A percentile compares a stretch with the other conserved stretches of the same genome.
Conservation (phyloP, 2,797 vertebrate species). For the Chiloscyllium punctatum region DNA sequence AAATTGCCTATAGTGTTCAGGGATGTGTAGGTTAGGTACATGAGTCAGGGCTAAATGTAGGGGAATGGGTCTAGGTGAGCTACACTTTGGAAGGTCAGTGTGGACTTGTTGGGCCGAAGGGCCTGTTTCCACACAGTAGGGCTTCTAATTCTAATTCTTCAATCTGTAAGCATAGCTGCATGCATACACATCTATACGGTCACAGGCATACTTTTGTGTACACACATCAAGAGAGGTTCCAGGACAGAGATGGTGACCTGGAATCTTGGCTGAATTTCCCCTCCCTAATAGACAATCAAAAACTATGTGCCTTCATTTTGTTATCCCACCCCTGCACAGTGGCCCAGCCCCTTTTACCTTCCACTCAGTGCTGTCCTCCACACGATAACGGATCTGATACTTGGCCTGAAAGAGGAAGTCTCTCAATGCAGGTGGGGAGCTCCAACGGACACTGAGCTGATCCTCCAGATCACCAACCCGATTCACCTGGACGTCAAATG, state of each 20-base stretch:
- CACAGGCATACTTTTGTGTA: not conserved
- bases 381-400: slow-evolving; percentile 91
- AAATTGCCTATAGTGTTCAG: no score
- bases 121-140: no score
- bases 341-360: slow-evolving; percentile 61
- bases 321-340: not conserved
- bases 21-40: no score
- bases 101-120: no score
- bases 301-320: not conserved
- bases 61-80: no score
- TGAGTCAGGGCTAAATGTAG: no score
- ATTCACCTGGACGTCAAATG: slow-evolving; percentile 77
- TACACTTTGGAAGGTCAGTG: no score
- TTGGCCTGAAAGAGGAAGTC: slow-evolving; percentile 82
- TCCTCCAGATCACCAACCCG: slow-evolving; percentile 82
- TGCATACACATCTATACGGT: not conserved
- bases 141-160: no score
- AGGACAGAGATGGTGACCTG: not conserved
- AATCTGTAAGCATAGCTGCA: not conserved
- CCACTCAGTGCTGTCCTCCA: slow-evolving; percentile 86
- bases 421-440: slow-evolving; percentile 77
- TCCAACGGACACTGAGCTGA: slow-evolving; percentile 87
- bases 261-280: not conserved
- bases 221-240: not conserved
- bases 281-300: not conserved